Evolutionary conservation across 2,113 vertebrate genomes (phyloP).

Genomic region (Pygoscelis antarcticus): DNA sequence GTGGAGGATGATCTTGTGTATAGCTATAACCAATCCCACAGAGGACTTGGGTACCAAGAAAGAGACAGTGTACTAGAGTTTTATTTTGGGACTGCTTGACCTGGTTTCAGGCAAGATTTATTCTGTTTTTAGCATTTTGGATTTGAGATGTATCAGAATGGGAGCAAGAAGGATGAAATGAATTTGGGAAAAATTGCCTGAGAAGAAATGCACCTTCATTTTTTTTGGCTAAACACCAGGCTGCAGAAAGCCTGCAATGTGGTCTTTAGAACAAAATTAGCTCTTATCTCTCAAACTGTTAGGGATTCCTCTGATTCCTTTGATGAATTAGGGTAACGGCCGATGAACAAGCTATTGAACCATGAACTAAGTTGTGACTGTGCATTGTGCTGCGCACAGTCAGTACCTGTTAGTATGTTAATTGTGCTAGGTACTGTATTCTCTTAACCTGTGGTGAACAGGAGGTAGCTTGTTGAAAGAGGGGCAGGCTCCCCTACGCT

Average conservation of each 20-base stretch:
- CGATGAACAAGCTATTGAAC: background rate
- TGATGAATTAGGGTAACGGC: background rate
- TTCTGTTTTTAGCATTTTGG: background rate
- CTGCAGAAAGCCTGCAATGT: background rate
- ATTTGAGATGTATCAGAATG: background rate
- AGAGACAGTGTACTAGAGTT: background rate
- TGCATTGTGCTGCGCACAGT: background rate
- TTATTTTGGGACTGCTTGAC: slow-evolving; percentile 20
- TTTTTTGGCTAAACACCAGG: background rate
- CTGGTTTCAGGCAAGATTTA: slow-evolving; percentile 22
- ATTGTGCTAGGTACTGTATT: background rate
- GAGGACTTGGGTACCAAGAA: background rate
- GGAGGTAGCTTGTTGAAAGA: background rate
- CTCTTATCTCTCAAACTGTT: background rate
- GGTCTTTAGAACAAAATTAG: background rate
- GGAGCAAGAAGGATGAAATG: background rate
- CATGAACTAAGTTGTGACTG: background rate
- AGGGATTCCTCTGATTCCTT: background rate
- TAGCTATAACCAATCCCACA: background rate
- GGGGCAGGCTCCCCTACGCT: background rate
- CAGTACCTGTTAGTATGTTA: background rate
- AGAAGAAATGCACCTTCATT: background rate
- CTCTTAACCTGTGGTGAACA: background rate
- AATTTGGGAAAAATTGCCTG: background rate
- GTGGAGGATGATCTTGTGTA: background rate